These are phyloP conservation scores for Stomatorhinus walkeri DNA, from an alignment of 2,797 vertebrate species.

Conservation along the genomic window DNA sequence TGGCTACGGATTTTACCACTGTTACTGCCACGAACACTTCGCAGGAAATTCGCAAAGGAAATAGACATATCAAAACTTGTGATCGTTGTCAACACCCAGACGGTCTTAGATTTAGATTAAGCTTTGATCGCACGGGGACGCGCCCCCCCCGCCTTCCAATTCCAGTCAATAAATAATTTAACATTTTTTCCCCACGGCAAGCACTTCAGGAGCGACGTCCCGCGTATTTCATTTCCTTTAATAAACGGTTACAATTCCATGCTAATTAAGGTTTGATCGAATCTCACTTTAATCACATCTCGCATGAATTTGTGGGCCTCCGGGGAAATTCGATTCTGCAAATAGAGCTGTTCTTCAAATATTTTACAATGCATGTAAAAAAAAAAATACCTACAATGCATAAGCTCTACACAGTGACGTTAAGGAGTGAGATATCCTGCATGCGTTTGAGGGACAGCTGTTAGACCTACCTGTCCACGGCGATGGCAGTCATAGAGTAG, in stretches of 20 bases:
- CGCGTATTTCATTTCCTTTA: neutral
- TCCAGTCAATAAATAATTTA: neutral
- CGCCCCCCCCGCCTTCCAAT: neutral
- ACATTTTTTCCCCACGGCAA: neutral
- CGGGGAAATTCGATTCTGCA: neutral
- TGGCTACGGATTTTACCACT: neutral
- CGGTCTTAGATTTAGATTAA: slow-evolving; percentile 1
- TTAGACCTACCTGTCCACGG: slow-evolving; percentile 84
- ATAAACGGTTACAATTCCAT: neutral
- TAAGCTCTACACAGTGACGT: neutral
- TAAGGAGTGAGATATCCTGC: neutral
- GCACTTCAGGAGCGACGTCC: neutral
- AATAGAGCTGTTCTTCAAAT: neutral
- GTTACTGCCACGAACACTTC: neutral
- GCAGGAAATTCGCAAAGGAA: neutral
- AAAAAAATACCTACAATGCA: neutral
- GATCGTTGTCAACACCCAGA: neutral
- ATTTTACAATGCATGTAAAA: neutral
- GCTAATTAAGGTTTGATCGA: neutral
- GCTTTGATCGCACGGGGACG: neutral
- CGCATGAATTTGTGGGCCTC: neutral
- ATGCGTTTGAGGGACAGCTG: neutral
- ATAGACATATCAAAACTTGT: neutral
- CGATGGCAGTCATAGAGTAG: slow-evolving; percentile 97
- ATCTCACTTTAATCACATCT: neutral